Percentiles rank a stretch among this genome's conserved stretches.
These are phyloP conservation scores for Cheirogaleus medius DNA, from an alignment of 2,113 vertebrate genomes.

Conservation along the genomic window DNA sequence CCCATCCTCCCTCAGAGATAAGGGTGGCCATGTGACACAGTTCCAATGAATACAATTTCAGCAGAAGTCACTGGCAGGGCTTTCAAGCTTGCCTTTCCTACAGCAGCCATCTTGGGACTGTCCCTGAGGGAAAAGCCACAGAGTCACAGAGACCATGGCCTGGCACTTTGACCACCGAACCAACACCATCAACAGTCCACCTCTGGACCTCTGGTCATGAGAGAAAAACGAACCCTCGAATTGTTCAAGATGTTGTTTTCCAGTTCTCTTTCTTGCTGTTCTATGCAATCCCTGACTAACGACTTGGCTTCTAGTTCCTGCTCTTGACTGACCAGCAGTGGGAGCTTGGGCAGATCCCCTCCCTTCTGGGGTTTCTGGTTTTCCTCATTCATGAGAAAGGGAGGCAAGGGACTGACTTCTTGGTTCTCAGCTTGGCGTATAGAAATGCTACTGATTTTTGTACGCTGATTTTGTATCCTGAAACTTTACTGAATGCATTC, in stretches of 20 bases:
- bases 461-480: too few relatives aligned
- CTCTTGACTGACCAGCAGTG: neutral
- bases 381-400: neutral
- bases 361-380: neutral
- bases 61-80: neutral
- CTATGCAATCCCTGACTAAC: neutral
- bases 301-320: too few relatives aligned
- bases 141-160: neutral
- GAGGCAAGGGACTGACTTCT: neutral
- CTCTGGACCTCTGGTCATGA: neutral
- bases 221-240: neutral
- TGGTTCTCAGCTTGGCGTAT: too few relatives aligned
- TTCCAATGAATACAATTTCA: neutral
- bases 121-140: neutral
- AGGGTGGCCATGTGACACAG: neutral
- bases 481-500: too few relatives aligned
- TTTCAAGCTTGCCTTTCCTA: neutral
- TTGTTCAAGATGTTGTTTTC: neutral
- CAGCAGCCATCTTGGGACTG: neutral
- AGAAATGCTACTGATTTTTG: too few relatives aligned
- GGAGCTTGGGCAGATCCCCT: too few relatives aligned
- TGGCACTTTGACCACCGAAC: neutral
- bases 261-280: neutral
- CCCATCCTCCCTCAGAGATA: neutral
- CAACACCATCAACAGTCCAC: neutral